These are phyloP conservation scores for Himalopsyche japonica DNA, from an alignment of 2,888 invertebrate genomes.

Conservation along the genomic window DNA sequence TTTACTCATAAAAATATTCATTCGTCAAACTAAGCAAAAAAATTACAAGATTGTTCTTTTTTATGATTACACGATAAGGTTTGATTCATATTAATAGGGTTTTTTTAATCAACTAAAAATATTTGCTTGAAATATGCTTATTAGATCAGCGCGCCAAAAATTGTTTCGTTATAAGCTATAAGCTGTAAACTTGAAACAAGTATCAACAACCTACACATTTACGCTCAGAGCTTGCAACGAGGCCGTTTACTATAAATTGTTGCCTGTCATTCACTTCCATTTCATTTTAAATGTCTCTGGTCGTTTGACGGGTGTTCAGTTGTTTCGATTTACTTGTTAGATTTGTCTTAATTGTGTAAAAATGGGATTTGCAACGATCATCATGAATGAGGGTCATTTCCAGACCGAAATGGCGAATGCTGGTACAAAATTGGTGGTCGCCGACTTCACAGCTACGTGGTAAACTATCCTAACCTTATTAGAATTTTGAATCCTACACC, in stretches of 20 bases:
- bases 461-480: conserved; percentile 48
- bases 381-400: conserved; percentile 81
- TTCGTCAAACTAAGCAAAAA: too few relatives aligned
- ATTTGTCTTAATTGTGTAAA: conserved; percentile 29
- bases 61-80: too few relatives aligned
- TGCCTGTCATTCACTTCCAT: conserved; percentile 25
- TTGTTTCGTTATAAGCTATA: too few relatives aligned
- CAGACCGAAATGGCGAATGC: conserved; percentile 82
- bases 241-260: not conserved
- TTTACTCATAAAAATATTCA: too few relatives aligned
- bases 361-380: conserved; percentile 66
- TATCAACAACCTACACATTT: too few relatives aligned
- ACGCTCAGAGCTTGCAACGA: too few relatives aligned
- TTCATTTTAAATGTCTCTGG: conserved; percentile 13
- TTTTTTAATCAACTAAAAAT: too few relatives aligned
- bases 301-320: conserved; percentile 25
- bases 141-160: too few relatives aligned
- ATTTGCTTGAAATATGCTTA: too few relatives aligned
- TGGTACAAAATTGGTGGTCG: conserved; percentile 86
- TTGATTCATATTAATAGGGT: too few relatives aligned
- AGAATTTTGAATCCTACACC: not conserved
- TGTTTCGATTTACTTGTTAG: not conserved
- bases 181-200: too few relatives aligned
- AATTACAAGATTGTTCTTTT: too few relatives aligned
- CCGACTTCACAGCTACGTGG: conserved; percentile 95